Evolutionary conservation across 1,140 invertebrate genomes (phyloP), one percentile per base, ranked within the genome.

Genomic region (Mercenaria mercenaria): DNA sequence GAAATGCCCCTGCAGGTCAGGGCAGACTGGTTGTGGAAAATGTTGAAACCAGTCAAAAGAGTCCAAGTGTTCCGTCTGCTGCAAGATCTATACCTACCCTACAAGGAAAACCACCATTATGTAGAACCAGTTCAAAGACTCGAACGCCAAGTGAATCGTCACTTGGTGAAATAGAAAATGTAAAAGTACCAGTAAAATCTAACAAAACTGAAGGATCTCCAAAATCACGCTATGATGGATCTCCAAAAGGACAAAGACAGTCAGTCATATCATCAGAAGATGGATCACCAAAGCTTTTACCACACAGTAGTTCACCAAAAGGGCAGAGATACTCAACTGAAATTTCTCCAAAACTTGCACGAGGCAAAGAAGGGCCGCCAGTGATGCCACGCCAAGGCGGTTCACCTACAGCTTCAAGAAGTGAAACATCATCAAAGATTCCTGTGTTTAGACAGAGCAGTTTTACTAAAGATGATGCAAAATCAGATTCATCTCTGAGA

Each of bases 101-200:
- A 13, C 86, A 88, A 81, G 91, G 93, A 3, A 93, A 93, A 61
- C 94, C 94, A 15, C 93, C 93, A 0, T 82, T 91, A 74, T 92
- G 92, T 89, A 88, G 92, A 32, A 92, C 90, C 79, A 82, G 84
- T 41, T 92, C 92, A 32, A 88, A 91, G 29, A 89, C 90, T 1
- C 82, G 94, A 0, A 93, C 94, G 37, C 87, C 93, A 32, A 94
- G 94, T 86, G 94, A 95, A 86, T 95, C 94, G n/a, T 94, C 94
- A 39, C 87, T 93, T 11, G 92, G 93, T 32, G 94, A 95, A 74
- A 90, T 91, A 61, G 92, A 93, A 87, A 81, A 32, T 85, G 86
- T 76, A 52, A 91, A 88, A 67, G 50, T 61, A 23, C 34, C 79
- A 23, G 56, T 37, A 20, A 64, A 82, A 41, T 61, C 37, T 4